Conservation (phyloP, 2,113 vertebrate genomes). For the Corythoichthys haematopterus region DNA sequence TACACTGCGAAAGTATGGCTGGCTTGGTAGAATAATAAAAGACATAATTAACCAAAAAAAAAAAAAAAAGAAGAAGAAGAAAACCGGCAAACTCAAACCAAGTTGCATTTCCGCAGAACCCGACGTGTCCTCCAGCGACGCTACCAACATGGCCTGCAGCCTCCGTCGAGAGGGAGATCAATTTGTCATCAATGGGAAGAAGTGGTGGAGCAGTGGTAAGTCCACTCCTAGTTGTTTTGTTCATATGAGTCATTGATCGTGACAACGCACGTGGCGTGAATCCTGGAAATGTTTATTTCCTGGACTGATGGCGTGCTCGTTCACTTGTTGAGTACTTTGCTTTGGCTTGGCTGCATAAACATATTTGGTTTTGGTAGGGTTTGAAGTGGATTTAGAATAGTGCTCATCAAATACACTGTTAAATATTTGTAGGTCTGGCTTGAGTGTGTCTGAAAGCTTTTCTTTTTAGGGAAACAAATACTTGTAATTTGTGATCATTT, state of each 20-base stretch:
- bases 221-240: constrained; percentile 23
- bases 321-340: not conserved
- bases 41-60: too few species aligned
- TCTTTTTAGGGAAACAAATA: not conserved
- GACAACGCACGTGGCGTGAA: not conserved
- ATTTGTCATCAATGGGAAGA: constrained; percentile 85
- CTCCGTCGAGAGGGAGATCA: constrained; percentile 69
- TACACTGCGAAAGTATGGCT: too few species aligned
- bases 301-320: not conserved
- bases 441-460: not conserved
- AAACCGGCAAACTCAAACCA: not conserved
- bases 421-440: not conserved
- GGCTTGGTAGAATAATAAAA: too few species aligned
- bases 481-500: too few species aligned
- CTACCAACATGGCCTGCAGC: constrained; percentile 85
- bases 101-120: constrained; percentile 73
- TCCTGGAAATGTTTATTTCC: constrained; percentile 3
- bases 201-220: constrained; percentile 96
- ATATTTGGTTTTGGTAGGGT: not conserved
- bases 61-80: too few species aligned
- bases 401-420: not conserved
- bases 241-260: not conserved
- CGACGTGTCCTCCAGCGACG: constrained; percentile 88
- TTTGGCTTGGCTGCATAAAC: not conserved
- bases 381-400: not conserved